Conservation (phyloP, 1,140 invertebrate genomes). For the Lordiphosa collinella region DNA sequence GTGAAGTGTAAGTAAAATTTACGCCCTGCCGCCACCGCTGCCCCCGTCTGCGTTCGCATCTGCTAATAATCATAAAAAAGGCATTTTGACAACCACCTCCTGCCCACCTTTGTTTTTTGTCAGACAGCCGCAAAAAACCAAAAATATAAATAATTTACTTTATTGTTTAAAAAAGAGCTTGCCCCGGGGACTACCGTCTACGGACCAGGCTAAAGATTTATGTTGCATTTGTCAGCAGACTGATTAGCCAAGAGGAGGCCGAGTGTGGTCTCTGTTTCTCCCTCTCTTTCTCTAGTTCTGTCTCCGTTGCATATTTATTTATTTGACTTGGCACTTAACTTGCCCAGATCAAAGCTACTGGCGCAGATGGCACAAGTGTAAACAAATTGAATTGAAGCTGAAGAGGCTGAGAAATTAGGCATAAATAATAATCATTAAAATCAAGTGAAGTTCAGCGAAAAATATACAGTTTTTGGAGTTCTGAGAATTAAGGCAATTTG, state of each 20-base stretch:
- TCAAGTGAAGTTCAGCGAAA: neutral
- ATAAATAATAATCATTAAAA: neutral
- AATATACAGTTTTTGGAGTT: neutral
- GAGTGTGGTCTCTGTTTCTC: neutral
- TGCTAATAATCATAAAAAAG: conserved; percentile 75
- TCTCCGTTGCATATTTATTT: conserved; percentile 57
- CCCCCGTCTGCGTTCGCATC: conserved; percentile 19
- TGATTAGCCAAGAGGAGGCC: conserved; percentile 9
- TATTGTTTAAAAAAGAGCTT: conserved; percentile 53
- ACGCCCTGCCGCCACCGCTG: conserved; percentile 41
- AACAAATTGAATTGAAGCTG: too few relatives aligned
- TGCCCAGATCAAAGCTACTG: conserved; percentile 19
- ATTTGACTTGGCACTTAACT: conserved; percentile 39
- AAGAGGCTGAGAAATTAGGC: too few relatives aligned
- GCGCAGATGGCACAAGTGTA: neutral
- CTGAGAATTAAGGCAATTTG: too few relatives aligned
- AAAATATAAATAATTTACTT: conserved; percentile 72
- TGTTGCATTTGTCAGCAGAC: conserved; percentile 43
- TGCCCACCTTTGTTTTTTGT: conserved; percentile 35
- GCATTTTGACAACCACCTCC: conserved; percentile 45
- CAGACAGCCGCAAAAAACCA: conserved; percentile 52
- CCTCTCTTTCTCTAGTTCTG: neutral
- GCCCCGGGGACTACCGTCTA: conserved; percentile 3
- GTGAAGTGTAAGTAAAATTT: conserved; percentile 76
- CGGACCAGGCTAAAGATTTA: conserved; percentile 20